phyloP scores from a whole-genome alignment of 2,113 vertebrate species.

The Corvus cornix region DNA sequence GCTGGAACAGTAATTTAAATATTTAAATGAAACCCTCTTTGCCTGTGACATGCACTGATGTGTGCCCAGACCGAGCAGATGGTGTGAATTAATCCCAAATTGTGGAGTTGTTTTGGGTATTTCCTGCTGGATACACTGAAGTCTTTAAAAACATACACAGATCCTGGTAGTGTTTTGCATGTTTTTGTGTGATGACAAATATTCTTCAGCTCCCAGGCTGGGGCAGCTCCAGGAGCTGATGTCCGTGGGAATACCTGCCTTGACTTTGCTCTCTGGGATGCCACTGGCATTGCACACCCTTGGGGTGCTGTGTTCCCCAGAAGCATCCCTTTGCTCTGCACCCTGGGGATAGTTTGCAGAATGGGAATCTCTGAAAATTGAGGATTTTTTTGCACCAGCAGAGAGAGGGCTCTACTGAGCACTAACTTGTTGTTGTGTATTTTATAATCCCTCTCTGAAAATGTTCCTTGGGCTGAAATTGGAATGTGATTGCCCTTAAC shows the following conservation, averaged over 20 bases:
- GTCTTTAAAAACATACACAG: neutral
- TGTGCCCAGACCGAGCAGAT: neutral
- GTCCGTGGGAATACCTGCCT: neutral
- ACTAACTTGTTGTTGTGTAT: neutral
- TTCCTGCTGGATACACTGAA: neutral
- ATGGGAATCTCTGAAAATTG: neutral
- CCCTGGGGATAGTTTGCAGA: neutral
- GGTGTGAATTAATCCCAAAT: neutral
- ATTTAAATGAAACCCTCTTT: neutral
- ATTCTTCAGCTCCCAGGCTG: neutral
- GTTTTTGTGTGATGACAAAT: neutral
- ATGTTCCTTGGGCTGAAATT: neutral
- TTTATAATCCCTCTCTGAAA: neutral
- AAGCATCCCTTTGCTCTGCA: neutral
- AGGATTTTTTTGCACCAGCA: neutral
- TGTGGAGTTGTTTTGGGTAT: neutral
- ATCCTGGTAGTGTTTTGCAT: neutral
- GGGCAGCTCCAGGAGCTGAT: neutral
- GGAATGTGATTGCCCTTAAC: neutral
- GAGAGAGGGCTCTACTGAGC: neutral
- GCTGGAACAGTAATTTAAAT: neutral
- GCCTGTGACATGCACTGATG: neutral
- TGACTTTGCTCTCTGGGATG: neutral
- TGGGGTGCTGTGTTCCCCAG: neutral
- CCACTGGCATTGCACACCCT: neutral